phyloP scores from a whole-genome alignment of 2,797 vertebrate genomes.

The Amphiprion clarkii region DNA sequence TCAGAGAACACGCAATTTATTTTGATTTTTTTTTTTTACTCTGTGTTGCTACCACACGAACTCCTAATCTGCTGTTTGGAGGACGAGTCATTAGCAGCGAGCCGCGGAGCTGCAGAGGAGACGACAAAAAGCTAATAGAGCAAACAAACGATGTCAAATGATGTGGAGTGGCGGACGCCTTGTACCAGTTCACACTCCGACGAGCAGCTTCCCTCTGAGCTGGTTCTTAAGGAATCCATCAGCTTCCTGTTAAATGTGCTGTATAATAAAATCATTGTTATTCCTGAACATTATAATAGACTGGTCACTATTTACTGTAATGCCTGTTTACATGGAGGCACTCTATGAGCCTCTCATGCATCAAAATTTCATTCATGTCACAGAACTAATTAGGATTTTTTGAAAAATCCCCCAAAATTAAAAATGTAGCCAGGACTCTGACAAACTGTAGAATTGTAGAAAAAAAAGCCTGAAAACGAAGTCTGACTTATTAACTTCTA shows the following conservation, averaged over 20 bases:
- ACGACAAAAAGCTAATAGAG: conserved; percentile 75
- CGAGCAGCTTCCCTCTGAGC: conserved; percentile 26
- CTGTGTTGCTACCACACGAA: conserved; percentile 21
- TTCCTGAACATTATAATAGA: conserved; percentile 1
- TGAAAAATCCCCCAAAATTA: background rate
- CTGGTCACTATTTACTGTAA: background rate
- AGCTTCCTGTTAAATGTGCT: conserved; percentile 13
- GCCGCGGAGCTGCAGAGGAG: conserved; percentile 40
- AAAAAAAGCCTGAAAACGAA: no score
- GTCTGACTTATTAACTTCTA: no score
- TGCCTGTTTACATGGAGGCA: background rate
- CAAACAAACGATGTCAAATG: conserved; percentile 75
- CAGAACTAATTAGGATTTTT: background rate
- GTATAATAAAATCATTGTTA: conserved; percentile 4
- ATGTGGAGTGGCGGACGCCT: conserved; percentile 42
- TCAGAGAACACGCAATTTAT: conserved; percentile 46
- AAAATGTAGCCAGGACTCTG: background rate
- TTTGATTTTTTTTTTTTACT: conserved; percentile 56
- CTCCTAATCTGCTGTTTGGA: conserved; percentile 64
- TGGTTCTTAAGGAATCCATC: conserved; percentile 19
- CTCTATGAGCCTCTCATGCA: no score
- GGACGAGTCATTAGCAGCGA: conserved; percentile 66
- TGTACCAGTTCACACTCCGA: conserved; percentile 40
- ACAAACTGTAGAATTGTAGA: no score
- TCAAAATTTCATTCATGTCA: background rate